Base-by-base conservation (phyloP, 2,113 vertebrate species). In the Rhynchopsitta pachyrhyncha region DNA sequence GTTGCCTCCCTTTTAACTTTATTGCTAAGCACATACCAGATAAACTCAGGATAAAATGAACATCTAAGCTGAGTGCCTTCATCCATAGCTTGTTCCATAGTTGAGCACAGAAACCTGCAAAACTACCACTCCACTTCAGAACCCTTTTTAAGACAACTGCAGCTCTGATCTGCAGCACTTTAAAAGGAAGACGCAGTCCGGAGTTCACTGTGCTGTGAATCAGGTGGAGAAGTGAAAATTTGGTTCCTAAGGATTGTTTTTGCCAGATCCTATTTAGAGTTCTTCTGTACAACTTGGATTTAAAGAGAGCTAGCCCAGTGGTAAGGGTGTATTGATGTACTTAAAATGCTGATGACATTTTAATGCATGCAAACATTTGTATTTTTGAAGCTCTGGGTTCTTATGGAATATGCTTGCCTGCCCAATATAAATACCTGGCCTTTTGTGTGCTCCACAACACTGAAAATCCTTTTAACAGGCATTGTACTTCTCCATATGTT, bases 1-100 rank as follows among this genome's bases (percentile, higher is more conserved):
- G 92, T 86, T 83, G 84, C 35, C 82, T 91, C 80, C 91, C 75
- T 96, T 97, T 96, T 91, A 84, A 92, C 71, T 94, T 91, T 63
- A 90, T 88, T 93, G 62, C 86, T 87, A 28, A 93, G 95, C 88
- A 87, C 91, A 73, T 80, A 73, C 39, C 95, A 86, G 79, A 52
- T 91, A 50, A 88, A 62, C 76, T 81, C 68, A 3, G 39, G 84
- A 83, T 91, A 35, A 59, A 59, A 59, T 16, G 57, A 35, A 35
- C 42, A n/a, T 90, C 80, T 82, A 7, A 85, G 84, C 86, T 15
- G 28, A 49, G 59, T 42, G 63, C 89, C 81, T 88, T 82, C 69
- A 27, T 68, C 87, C 87, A 11, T 33, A 28, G 66, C 16, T 18
- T 62, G 74, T 76, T 85, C 77, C 13, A 2, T 8, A 10, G 63